Conservation (phyloP, 92 coral and sea anemone species). For the Epizoanthus ramosus region DNA sequence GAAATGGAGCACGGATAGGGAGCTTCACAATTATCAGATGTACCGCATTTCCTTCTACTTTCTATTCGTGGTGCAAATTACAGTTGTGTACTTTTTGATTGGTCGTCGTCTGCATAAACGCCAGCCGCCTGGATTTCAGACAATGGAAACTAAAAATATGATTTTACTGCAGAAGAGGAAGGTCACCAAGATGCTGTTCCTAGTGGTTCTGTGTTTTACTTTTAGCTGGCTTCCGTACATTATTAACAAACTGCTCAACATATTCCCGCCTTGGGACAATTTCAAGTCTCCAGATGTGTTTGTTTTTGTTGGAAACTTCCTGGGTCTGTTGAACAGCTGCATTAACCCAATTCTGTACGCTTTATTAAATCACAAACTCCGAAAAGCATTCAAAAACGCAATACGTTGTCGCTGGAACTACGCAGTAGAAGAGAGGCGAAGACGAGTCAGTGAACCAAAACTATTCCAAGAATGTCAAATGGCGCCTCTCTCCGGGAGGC, state of each 20-base stretch:
- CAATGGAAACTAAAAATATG: slow-evolving; percentile 61
- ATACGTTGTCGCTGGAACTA: slow-evolving; percentile 73
- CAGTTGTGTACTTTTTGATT: slow-evolving; percentile 68
- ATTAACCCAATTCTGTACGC: slow-evolving; percentile 80
- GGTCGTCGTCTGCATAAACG: slow-evolving; percentile 72
- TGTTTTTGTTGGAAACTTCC: slow-evolving; percentile 76
- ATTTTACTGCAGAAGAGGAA: slow-evolving; percentile 63
- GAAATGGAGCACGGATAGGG: slow-evolving; percentile 57
- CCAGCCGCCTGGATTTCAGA: slow-evolving; percentile 74
- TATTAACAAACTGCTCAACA: slow-evolving; percentile 73
- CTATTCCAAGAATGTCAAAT: not conserved
- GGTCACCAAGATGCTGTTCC: slow-evolving; percentile 75
- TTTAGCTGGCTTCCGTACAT: slow-evolving; percentile 82
- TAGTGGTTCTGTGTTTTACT: slow-evolving; percentile 70
- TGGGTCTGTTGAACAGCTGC: slow-evolving; percentile 76
- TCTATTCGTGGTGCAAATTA: slow-evolving; percentile 71
- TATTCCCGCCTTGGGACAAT: slow-evolving; percentile 65
- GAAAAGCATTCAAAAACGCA: slow-evolving; percentile 76
- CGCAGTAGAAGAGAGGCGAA: slow-evolving; percentile 73
- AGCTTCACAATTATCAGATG: slow-evolving; percentile 67
- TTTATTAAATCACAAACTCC: slow-evolving; percentile 64
- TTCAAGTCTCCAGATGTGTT: slow-evolving; percentile 63
- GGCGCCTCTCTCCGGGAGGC: not conserved
- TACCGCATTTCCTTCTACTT: slow-evolving; percentile 72
- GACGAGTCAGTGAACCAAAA: slow-evolving; percentile 34